These are phyloP conservation scores for Pimephales promelas DNA, from an alignment of 2,113 vertebrate species.

Conservation along the genomic window DNA sequence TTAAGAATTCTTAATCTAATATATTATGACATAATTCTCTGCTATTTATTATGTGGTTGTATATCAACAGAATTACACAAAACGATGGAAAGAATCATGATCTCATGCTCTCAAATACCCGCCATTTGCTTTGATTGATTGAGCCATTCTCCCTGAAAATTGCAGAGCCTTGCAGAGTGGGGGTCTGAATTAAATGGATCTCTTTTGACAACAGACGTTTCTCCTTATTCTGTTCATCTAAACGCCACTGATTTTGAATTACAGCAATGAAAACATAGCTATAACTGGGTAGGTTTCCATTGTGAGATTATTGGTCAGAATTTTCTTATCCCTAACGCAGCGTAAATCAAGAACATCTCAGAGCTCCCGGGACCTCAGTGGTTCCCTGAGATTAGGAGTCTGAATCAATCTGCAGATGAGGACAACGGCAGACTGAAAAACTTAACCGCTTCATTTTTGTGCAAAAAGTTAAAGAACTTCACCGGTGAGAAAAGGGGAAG, in stretches of 20 bases:
- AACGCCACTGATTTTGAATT: slow-evolving; percentile 61
- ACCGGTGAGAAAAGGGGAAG: slow-evolving; percentile 18
- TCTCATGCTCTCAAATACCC: neutral
- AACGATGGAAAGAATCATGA: slow-evolving; percentile 20
- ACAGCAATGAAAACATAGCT: slow-evolving; percentile 62
- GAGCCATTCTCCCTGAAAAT: neutral
- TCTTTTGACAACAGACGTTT: slow-evolving; percentile 40
- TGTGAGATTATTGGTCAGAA: slow-evolving; percentile 61
- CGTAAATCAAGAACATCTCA: slow-evolving; percentile 45
- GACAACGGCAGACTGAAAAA: neutral
- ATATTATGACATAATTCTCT: neutral
- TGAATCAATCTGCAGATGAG: neutral
- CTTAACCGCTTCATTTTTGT: neutral
- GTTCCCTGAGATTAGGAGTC: neutral
- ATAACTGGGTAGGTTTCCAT: slow-evolving; percentile 62
- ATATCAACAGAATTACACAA: neutral
- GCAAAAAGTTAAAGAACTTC: neutral
- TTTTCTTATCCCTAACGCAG: slow-evolving; percentile 63
- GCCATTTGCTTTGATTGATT: neutral
- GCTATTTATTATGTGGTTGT: slow-evolving; percentile 17
- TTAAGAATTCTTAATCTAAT: neutral
- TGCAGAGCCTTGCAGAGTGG: neutral
- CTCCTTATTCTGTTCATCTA: slow-evolving; percentile 52
- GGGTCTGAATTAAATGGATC: slow-evolving; percentile 47
- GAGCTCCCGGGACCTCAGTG: slow-evolving; percentile 27